Percentiles rank a stretch among this genome's conserved stretches.
Evolutionary conservation across 2,888 invertebrate species (phyloP).

Genomic region (Taenaris catops): DNA sequence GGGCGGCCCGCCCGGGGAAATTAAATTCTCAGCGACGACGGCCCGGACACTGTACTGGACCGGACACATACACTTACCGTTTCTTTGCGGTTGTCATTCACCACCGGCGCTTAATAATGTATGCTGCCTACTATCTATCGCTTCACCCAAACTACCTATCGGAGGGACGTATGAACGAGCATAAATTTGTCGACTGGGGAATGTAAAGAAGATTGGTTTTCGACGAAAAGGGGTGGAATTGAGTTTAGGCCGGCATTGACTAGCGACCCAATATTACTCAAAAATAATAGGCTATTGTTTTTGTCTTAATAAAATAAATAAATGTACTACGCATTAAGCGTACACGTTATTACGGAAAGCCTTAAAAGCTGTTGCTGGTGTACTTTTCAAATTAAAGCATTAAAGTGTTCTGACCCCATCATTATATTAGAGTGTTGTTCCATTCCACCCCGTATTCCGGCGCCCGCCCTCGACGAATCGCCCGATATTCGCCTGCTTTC

Average conservation of each 20-base stretch:
- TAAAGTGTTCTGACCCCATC: slow-evolving; percentile 78
- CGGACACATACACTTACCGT: slow-evolving; percentile 46
- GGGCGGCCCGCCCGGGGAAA: slow-evolving; percentile 69
- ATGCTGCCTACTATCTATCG: slow-evolving; percentile 32
- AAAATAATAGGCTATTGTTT: slow-evolving; percentile 7
- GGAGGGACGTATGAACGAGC: slow-evolving; percentile 66
- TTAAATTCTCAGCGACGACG: slow-evolving; percentile 68
- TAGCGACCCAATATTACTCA: slow-evolving; percentile 32
- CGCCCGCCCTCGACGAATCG: slow-evolving; percentile 42
- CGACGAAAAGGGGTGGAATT: slow-evolving; percentile 66
- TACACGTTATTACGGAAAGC: slow-evolving; percentile 17
- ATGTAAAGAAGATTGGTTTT: slow-evolving; percentile 77
- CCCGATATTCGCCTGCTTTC: slow-evolving; percentile 29
- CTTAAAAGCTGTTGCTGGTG: slow-evolving; percentile 46
- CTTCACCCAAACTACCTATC: slow-evolving; percentile 38
- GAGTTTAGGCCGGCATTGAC: slow-evolving; percentile 71
- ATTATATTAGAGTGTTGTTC: slow-evolving; percentile 79
- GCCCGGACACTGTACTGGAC: slow-evolving; percentile 35
- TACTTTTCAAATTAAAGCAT: slow-evolving; percentile 79
- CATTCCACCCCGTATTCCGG: slow-evolving; percentile 60
- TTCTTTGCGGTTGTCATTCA: slow-evolving; percentile 53
- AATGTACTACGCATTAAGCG: too few relatives aligned
- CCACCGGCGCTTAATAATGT: slow-evolving; percentile 58
- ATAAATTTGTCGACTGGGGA: slow-evolving; percentile 76
- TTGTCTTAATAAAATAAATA: too few relatives aligned